Evolutionary conservation across 2,113 vertebrate species (phyloP).

Genomic region (Myiopsitta monachus): DNA sequence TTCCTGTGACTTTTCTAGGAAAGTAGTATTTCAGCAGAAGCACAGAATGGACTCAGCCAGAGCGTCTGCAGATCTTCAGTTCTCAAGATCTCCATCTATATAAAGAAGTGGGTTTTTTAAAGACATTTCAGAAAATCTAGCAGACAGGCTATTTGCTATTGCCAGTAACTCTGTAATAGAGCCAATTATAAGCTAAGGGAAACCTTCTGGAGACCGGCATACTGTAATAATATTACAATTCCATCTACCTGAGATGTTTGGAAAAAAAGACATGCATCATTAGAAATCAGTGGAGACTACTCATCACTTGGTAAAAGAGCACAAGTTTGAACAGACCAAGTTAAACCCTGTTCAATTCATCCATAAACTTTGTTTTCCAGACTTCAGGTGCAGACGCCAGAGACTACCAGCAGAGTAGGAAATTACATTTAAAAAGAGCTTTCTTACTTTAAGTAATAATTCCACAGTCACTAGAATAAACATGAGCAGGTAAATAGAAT

Average conservation of each 20-base stretch:
- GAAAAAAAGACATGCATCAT: background rate
- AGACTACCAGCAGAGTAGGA: background rate
- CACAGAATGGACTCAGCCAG: background rate
- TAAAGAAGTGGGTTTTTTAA: background rate
- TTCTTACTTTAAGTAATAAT: background rate
- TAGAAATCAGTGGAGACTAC: background rate
- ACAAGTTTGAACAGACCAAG: background rate
- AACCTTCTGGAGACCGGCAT: background rate
- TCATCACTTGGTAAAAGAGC: background rate
- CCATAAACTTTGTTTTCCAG: background rate
- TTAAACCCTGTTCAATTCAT: background rate
- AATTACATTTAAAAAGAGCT: background rate
- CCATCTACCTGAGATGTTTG: background rate
- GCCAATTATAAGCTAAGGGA: background rate
- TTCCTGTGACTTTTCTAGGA: background rate
- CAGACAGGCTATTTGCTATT: background rate
- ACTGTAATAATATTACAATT: background rate
- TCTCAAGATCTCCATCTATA: background rate
- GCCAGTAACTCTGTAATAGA: background rate
- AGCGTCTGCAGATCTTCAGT: background rate
- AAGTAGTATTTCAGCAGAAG: background rate
- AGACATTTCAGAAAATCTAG: background rate
- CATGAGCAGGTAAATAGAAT: background rate
- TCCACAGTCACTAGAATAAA: background rate
- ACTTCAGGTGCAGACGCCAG: background rate